phyloP scores from a whole-genome alignment of 2,113 vertebrate genomes.

The Parus major region DNA sequence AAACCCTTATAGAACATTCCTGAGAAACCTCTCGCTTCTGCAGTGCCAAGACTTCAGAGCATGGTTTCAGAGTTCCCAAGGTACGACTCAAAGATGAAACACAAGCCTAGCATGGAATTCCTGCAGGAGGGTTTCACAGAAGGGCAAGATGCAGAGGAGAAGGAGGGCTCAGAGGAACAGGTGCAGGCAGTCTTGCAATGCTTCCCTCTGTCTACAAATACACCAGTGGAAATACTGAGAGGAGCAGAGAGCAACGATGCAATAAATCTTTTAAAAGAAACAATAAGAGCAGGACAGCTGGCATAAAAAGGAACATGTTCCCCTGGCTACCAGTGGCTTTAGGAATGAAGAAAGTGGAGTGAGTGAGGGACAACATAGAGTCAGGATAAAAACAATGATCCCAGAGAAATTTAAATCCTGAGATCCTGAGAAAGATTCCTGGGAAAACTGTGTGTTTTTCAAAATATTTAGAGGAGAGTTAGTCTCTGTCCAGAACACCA shows the following conservation, averaged over 20 bases:
- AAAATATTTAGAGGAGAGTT: background rate
- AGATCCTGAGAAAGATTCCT: background rate
- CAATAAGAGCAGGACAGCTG: conserved; percentile 59
- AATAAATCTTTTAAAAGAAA: conserved; percentile 69
- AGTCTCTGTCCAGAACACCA: background rate
- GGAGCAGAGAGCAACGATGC: conserved; percentile 46
- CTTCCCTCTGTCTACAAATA: conserved; percentile 38
- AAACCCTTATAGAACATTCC: conserved; percentile 29
- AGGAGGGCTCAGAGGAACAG: conserved; percentile 49
- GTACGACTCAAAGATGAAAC: conserved; percentile 46
- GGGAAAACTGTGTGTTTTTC: background rate
- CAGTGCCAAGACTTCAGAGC: conserved; percentile 22
- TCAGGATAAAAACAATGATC: background rate
- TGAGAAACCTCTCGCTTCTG: conserved; percentile 2
- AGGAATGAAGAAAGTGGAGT: conserved; percentile 26
- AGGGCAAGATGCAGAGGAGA: conserved; percentile 48
- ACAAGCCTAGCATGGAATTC: conserved; percentile 49
- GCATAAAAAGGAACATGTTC: conserved; percentile 38
- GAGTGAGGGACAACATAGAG: background rate
- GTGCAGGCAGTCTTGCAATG: conserved; percentile 39
- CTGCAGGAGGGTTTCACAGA: conserved; percentile 22
- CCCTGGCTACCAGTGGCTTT: conserved; percentile 34
- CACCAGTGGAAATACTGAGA: conserved; percentile 57
- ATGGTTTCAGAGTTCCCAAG: conserved; percentile 22
- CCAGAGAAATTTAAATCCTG: background rate